These are phyloP conservation scores for Pseudorhombus dupliciocellatus DNA, from an alignment of 2,113 vertebrate genomes.

Conservation along the genomic window DNA sequence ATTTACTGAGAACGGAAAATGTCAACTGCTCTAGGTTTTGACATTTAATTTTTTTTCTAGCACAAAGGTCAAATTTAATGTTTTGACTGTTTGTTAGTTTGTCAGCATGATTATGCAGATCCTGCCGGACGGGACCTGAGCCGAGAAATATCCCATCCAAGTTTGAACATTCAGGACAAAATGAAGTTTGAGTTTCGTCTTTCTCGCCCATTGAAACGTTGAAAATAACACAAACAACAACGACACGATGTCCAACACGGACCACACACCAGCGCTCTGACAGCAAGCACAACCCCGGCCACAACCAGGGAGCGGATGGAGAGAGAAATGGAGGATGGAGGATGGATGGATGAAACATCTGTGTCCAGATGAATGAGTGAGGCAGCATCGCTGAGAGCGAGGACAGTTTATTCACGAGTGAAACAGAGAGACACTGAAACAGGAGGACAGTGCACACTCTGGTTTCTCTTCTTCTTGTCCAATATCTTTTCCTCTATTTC, in stretches of 20 bases:
- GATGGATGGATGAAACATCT: neutral
- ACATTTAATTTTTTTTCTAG: neutral
- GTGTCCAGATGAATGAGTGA: conserved; percentile 2
- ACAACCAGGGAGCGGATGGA: conserved; percentile 71
- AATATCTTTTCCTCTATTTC: too few species aligned
- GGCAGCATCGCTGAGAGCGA: neutral
- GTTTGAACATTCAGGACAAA: neutral
- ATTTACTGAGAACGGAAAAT: too few species aligned
- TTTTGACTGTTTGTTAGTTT: neutral
- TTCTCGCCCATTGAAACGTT: neutral
- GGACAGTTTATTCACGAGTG: neutral
- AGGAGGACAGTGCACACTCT: too few species aligned
- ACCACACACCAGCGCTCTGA: conserved; percentile 34
- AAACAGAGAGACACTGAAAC: neutral
- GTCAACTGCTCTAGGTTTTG: neutral
- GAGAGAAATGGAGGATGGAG: conserved; percentile 12
- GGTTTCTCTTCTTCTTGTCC: neutral
- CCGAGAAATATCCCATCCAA: neutral
- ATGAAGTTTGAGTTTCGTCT: neutral
- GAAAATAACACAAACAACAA: conserved; percentile 9
- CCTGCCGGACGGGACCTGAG: too few species aligned
- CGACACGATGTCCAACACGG: conserved; percentile 6
- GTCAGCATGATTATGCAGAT: too few species aligned
- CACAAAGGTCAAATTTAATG: neutral
- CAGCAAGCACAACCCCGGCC: conserved; percentile 43